A percentile compares a stretch with the other conserved stretches of the same genome.
phyloP scores from a whole-genome alignment of 1,140 invertebrate species.

The Meloidogyne hapla region DNA sequence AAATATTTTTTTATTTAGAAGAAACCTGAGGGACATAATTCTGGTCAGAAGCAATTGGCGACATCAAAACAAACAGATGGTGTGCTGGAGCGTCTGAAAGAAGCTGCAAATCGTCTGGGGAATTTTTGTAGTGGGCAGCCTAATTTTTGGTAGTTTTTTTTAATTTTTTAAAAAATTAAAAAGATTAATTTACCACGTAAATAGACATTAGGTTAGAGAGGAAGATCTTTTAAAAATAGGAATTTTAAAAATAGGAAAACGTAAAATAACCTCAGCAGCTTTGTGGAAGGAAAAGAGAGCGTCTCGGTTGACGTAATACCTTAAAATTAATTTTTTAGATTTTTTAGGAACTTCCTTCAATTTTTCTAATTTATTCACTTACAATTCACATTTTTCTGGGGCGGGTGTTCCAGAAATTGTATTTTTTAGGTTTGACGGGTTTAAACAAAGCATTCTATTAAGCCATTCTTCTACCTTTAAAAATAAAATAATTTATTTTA shows the following conservation, averaged over 20 bases:
- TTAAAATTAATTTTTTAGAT: constrained; percentile 13
- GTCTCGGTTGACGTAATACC: constrained; percentile 74
- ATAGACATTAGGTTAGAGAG: constrained; percentile 85
- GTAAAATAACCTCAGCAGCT: constrained; percentile 75
- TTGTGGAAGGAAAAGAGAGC: constrained; percentile 95
- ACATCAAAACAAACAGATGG: constrained; percentile 90
- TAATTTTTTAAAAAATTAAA: constrained; percentile 15
- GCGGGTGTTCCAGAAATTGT: constrained; percentile 71
- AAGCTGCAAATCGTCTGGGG: constrained; percentile 96
- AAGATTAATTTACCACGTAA: constrained; percentile 72
- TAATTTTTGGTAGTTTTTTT: not conserved
- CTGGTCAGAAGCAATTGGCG: constrained; percentile 74
- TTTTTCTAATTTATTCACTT: constrained; percentile 58
- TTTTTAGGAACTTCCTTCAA: not conserved
- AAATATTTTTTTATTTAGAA: constrained; percentile 67
- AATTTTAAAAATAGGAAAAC: not conserved
- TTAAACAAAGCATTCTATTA: constrained; percentile 84
- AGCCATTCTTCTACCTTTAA: constrained; percentile 81
- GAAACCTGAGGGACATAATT: constrained; percentile 79
- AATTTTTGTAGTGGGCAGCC: constrained; percentile 95
- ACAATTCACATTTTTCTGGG: constrained; percentile 84
- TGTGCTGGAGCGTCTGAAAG: constrained; percentile 95
- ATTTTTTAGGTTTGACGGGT: constrained; percentile 70
- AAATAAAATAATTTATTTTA: not conserved
- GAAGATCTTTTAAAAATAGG: constrained; percentile 69